Evolutionary conservation across 2,888 invertebrate species (phyloP), one percentile per base, ranked within the genome.

Genomic region (Smittia aterrima): DNA sequence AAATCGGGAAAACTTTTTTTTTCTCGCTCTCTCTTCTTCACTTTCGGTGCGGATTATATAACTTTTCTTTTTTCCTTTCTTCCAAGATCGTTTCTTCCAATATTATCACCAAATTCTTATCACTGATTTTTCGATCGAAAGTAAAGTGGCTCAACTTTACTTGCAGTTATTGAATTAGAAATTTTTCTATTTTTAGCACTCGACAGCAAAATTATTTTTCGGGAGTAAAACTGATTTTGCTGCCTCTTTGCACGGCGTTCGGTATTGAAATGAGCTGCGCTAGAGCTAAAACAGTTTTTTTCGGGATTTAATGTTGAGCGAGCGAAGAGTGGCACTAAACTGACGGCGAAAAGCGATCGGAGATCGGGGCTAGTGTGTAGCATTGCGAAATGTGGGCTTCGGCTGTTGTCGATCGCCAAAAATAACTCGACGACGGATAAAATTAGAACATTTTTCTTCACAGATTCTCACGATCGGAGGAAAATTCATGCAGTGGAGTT

Each of bases 241-340:
- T 74, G 74, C 74, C 74, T 40, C 66, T 53, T 32, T 41, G 74
- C 74, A 66, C 74, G 74, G 53, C 41, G 41, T 64, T 25, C 38
- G 53, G 32, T 53, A 47, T 73, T 62, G 47, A 74, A 74, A 74
- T 74, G 74, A 74, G 74, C 74, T 40, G 74, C 38, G 13, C 40
- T 78, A 24, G n/a, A 24, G 20, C 41, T 11, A 40, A 24, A 54
- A 54, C 89, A 72, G 40, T 74, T 74, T 73, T 91, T 92, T 92
- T 92, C 92, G 91, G 92, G 92, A 92, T 91, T 91, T 91, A 90
- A 74, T 64, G 74, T 91, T 90, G 91, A 89, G 90, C 89, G 89
- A 90, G 90, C 90, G 91, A 90, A 90, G 90, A 90, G 90, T 91
- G 90, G 85, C 81, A 81, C 80, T 80, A 74, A 66, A 74, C 74